Conservation (phyloP, 2,113 vertebrate genomes). For the Actenoides lindsayi region DNA sequence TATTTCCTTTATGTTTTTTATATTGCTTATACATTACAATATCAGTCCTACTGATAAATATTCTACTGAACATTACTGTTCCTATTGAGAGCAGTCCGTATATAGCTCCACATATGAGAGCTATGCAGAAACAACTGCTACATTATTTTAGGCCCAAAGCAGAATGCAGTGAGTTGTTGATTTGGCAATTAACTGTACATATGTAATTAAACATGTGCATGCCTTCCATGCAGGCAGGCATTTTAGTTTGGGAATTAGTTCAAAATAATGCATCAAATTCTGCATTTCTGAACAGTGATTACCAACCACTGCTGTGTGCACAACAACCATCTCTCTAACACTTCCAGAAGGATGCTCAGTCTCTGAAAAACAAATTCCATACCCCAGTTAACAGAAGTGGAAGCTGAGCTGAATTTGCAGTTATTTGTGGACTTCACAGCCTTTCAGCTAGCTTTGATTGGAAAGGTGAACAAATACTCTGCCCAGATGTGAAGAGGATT, state of each 20-base stretch:
- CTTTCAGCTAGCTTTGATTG: background rate
- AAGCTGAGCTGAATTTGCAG: background rate
- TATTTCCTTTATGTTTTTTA: background rate
- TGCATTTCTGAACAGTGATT: background rate
- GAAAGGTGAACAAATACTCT: background rate
- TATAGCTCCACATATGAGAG: background rate
- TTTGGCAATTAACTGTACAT: background rate
- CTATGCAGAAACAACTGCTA: background rate
- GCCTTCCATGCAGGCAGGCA: background rate
- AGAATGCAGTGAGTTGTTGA: background rate
- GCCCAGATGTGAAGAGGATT: background rate
- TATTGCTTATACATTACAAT: background rate
- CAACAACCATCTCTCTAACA: background rate
- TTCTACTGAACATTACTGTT: background rate
- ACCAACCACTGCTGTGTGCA: background rate
- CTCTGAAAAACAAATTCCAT: background rate
- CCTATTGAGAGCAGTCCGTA: background rate
- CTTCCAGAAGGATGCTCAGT: background rate
- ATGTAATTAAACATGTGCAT: background rate
- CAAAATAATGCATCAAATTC: background rate
- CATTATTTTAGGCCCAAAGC: background rate
- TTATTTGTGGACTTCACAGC: background rate
- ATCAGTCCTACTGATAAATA: background rate
- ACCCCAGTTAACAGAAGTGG: background rate
- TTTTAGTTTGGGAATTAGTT: background rate